Evolutionary conservation across 2,888 invertebrate species (phyloP).

Genomic region (Yponomeuta malinellus): DNA sequence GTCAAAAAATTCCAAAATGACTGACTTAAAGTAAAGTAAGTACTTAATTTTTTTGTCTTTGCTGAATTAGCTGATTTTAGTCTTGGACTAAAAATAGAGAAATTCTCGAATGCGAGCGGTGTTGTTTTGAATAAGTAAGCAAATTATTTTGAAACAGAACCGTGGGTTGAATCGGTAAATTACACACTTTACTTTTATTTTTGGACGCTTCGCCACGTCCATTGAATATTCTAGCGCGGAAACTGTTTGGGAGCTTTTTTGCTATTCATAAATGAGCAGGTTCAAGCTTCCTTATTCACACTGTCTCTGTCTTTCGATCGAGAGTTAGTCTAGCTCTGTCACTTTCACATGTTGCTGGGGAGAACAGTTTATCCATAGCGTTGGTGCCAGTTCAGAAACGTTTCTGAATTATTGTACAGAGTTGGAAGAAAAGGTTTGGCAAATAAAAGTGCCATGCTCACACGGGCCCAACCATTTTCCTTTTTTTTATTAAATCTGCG

Average conservation of each 20-base stretch:
- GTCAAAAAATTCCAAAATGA: no score
- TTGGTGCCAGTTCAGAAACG: background rate
- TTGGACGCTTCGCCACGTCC: background rate
- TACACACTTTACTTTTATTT: background rate
- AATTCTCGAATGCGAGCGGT: no score
- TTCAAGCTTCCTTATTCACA: background rate
- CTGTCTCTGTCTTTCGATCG: background rate
- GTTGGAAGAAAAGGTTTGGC: background rate
- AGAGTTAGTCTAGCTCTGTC: background rate
- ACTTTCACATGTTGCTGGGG: background rate
- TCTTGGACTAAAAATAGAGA: no score
- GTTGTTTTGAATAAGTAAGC: background rate
- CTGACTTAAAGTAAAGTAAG: no score
- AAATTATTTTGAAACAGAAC: background rate
- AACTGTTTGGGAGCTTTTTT: background rate
- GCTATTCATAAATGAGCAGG: conserved; percentile 9
- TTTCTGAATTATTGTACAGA: background rate
- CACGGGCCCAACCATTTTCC: background rate
- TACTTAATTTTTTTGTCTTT: no score
- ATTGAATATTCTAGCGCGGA: conserved; percentile 5
- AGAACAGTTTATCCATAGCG: background rate
- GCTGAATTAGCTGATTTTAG: no score
- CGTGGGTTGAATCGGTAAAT: background rate
- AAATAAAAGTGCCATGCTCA: background rate
- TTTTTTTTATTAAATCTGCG: background rate